phyloP scores from a whole-genome alignment of 2,797 vertebrate species.

The Malacoraja senta region DNA sequence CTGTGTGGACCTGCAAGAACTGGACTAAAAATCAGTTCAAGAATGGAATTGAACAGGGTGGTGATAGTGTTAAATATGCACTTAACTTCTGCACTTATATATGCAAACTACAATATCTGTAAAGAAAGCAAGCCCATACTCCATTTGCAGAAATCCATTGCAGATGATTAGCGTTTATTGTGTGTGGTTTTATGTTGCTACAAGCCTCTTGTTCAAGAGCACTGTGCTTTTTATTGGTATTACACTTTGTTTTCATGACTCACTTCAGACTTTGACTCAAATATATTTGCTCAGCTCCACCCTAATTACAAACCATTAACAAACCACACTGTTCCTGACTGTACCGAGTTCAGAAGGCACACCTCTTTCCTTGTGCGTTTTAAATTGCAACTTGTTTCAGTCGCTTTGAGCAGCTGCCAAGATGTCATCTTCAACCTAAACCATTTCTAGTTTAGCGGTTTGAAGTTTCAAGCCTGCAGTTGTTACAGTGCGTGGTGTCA shows the following conservation, averaged over 20 bases:
- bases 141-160: background rate
- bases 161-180: background rate
- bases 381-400: background rate
- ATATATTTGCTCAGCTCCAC: slow-evolving; percentile 22
- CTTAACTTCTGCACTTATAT: background rate
- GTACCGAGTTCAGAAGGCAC: background rate
- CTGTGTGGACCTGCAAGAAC: no score
- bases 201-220: background rate
- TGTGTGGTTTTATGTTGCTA: no score
- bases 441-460: no score
- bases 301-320: slow-evolving; percentile 15
- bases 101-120: background rate
- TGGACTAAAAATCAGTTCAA: background rate
- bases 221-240: background rate
- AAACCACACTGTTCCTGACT: background rate
- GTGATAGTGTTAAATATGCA: background rate
- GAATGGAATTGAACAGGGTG: background rate
- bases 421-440: background rate
- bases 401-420: background rate
- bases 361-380: background rate
- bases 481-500: background rate
- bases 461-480: background rate
- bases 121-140: no score
- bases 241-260: slow-evolving; percentile 14
- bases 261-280: slow-evolving; percentile 4